Percentiles rank a stretch among this genome's conserved stretches.
Evolutionary conservation across 92 coral and sea anemone species (phyloP).

Genomic region (Actinernus sp.): DNA sequence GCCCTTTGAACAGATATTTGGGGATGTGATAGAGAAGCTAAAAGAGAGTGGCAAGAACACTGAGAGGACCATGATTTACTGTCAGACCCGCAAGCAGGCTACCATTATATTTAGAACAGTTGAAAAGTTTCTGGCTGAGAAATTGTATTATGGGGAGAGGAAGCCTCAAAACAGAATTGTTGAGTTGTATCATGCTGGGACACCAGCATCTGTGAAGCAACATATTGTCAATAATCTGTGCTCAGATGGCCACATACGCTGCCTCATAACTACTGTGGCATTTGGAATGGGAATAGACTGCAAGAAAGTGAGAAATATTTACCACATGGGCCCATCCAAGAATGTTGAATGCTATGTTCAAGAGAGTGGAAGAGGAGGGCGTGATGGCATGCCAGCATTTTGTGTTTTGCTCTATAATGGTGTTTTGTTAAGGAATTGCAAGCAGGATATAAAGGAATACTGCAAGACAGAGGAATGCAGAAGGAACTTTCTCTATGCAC

Average conservation of each 20-base stretch:
- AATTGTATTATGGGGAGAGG: background rate
- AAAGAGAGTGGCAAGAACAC: background rate
- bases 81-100: background rate
- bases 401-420: conserved; percentile 27
- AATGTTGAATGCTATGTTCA: conserved; percentile 16
- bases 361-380: conserved; percentile 36
- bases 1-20: background rate
- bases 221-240: too few relatives aligned
- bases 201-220: background rate
- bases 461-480: conserved; percentile 10
- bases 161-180: background rate
- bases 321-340: conserved; percentile 12
- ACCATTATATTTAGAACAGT: background rate
- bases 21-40: background rate
- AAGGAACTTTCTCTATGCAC: conserved; percentile 1
- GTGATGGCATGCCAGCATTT: conserved; percentile 25
- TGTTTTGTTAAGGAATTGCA: too few relatives aligned
- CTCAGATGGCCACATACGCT: conserved; percentile 4
- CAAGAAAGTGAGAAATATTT: conserved; percentile 15
- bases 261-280: conserved; percentile 1
- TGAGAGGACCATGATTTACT: too few relatives aligned
- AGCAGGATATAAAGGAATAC: too few relatives aligned
- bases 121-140: background rate
- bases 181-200: background rate
- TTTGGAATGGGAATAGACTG: conserved; percentile 24